phyloP scores from a whole-genome alignment of 2,113 vertebrate genomes.

The Cheilinus undulatus region DNA sequence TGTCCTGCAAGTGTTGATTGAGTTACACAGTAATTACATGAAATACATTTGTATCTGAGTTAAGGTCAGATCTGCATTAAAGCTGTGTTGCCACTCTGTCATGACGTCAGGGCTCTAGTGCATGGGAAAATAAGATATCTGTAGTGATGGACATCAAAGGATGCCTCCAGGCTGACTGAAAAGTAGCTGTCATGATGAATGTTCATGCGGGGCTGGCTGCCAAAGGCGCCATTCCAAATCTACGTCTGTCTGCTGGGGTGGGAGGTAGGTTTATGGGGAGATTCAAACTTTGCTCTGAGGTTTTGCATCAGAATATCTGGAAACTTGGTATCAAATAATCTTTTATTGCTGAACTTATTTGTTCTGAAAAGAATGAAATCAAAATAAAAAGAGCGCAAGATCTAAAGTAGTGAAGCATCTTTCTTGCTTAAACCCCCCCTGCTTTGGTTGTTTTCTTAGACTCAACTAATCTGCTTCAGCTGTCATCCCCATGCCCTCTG shows the following conservation, averaged over 20 bases:
- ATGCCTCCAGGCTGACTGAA: constrained; percentile 57
- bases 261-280: not conserved
- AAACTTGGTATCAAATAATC: not conserved
- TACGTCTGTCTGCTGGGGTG: constrained; percentile 37
- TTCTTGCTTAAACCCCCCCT: constrained; percentile 13
- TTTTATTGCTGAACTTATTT: not conserved
- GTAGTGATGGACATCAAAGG: constrained; percentile 58
- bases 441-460: constrained; percentile 34
- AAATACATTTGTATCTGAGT: constrained; percentile 5
- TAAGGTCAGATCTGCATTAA: not conserved
- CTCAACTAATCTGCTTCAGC: constrained; percentile 65
- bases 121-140: constrained; percentile 52
- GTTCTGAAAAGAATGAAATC: not conserved
- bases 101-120: constrained; percentile 13
- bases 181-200: constrained; percentile 78
- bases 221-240: constrained; percentile 59
- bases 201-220: constrained; percentile 75
- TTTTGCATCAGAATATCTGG: not conserved
- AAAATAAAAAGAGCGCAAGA: not conserved
- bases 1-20: not conserved
- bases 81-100: not conserved
- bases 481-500: constrained; percentile 34
- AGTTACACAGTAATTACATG: not conserved
- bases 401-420: not conserved
- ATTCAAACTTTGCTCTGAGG: not conserved